Conservation (phyloP, 2,888 invertebrate species). For the Agonopterix subpropinquella region DNA sequence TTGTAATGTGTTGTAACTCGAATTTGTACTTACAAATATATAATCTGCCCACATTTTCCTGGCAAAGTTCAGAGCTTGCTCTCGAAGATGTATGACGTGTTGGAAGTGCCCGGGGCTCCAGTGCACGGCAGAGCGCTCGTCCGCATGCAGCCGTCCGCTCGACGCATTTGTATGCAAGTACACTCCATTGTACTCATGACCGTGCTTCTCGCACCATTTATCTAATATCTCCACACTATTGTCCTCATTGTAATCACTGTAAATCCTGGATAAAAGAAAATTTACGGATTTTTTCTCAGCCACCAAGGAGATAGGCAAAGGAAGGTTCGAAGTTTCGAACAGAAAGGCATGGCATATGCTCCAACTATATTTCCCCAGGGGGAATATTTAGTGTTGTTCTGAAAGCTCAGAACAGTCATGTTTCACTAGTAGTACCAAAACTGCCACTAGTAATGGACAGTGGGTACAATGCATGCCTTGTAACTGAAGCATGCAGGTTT, state of each 20-base stretch:
- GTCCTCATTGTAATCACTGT: conserved; percentile 91
- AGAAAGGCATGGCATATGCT: too few relatives aligned
- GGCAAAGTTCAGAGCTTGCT: conserved; percentile 83
- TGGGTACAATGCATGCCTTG: too few relatives aligned
- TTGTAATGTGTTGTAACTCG: too few relatives aligned
- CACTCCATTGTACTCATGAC: conserved; percentile 82
- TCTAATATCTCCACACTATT: conserved; percentile 82
- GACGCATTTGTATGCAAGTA: conserved; percentile 72
- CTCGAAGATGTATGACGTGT: conserved; percentile 87
- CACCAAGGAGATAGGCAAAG: too few relatives aligned
- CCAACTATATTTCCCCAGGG: too few relatives aligned
- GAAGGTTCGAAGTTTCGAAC: too few relatives aligned
- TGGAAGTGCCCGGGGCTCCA: conserved; percentile 87
- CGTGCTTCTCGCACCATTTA: conserved; percentile 80
- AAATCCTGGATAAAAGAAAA: conserved; percentile 77
- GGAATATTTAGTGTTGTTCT: too few relatives aligned
- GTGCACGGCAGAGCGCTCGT: conserved; percentile 79
- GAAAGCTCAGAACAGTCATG: too few relatives aligned
- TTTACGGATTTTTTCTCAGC: background rate
- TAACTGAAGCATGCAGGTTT: too few relatives aligned
- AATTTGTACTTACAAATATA: conserved; percentile 80
- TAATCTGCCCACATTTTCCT: conserved; percentile 91
- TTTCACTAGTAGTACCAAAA: too few relatives aligned
- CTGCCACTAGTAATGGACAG: too few relatives aligned
- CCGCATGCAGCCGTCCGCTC: conserved; percentile 46